phyloP scores from a whole-genome alignment of 2,113 vertebrate species.

The Tamias sibiricus region DNA sequence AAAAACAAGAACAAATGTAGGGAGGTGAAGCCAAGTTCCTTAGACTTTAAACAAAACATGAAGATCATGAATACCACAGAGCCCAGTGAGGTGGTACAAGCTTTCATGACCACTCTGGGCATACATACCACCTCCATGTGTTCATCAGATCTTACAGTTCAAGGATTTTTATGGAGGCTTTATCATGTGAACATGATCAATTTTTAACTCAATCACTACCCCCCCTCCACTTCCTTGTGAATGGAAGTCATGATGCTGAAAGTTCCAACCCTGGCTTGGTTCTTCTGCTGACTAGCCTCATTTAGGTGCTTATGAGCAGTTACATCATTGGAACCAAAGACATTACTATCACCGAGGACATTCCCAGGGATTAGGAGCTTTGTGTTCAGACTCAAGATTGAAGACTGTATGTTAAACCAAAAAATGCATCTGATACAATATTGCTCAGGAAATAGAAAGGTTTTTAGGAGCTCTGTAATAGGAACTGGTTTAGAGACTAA shows the following conservation, averaged over 20 bases:
- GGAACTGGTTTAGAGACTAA: too few relatives aligned
- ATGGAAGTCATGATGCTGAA: background rate
- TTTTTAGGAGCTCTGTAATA: background rate
- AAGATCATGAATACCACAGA: background rate
- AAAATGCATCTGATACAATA: background rate
- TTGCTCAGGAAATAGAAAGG: background rate
- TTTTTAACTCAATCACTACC: background rate
- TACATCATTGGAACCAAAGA: background rate
- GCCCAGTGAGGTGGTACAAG: background rate
- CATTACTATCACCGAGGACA: background rate
- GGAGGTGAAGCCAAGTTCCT: background rate
- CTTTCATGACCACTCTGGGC: background rate
- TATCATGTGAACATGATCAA: background rate
- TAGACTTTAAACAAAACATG: background rate
- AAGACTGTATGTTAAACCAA: background rate
- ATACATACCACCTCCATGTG: background rate
- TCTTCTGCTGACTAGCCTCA: background rate
- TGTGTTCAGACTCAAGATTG: background rate
- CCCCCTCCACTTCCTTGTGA: background rate
- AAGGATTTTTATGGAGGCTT: background rate
- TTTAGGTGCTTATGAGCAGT: background rate
- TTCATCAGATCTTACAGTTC: background rate
- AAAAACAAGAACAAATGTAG: background rate
- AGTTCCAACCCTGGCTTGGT: background rate
- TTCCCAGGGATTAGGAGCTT: background rate